phyloP scores from a whole-genome alignment of 1,140 invertebrate species.

The Drosophila punjabiensis region DNA sequence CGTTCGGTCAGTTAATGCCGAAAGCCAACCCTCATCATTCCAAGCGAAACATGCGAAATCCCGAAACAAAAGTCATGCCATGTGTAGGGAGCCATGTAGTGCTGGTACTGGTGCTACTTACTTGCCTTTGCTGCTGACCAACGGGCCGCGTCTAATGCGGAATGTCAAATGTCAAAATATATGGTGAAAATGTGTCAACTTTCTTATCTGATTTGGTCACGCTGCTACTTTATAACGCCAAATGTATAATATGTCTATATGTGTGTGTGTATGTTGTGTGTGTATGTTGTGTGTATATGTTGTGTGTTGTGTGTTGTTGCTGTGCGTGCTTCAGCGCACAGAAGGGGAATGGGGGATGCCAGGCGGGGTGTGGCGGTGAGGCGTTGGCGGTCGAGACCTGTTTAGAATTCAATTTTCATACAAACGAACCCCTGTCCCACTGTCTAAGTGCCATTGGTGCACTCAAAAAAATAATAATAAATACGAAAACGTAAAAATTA shows the following conservation, averaged over 20 bases:
- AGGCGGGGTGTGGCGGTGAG: constrained; percentile 33
- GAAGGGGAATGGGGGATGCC: constrained; percentile 23
- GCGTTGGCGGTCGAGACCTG: constrained; percentile 72
- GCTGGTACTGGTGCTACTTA: constrained; percentile 9
- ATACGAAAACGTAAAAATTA: neutral
- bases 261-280: constrained; percentile 3
- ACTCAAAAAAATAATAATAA: neutral
- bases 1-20: constrained; percentile 39
- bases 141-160: constrained; percentile 83
- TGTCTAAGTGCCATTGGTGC: constrained; percentile 22
- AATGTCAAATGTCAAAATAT: constrained; percentile 86
- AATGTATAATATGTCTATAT: constrained; percentile 57
- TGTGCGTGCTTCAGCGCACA: constrained; percentile 83
- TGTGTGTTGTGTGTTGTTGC: constrained; percentile 37
- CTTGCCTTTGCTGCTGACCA: constrained; percentile 60
- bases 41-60: constrained; percentile 76
- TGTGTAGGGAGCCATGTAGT: constrained; percentile 23
- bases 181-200: constrained; percentile 85
- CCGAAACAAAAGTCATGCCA: constrained; percentile 68
- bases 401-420: constrained; percentile 84
- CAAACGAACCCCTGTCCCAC: constrained; percentile 62
- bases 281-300: constrained; percentile 25
- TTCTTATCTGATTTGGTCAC: constrained; percentile 85
- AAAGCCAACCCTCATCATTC: constrained; percentile 72
- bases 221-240: constrained; percentile 85